Conservation (phyloP, 2,797 vertebrate genomes). For the Graptemys geographica region DNA sequence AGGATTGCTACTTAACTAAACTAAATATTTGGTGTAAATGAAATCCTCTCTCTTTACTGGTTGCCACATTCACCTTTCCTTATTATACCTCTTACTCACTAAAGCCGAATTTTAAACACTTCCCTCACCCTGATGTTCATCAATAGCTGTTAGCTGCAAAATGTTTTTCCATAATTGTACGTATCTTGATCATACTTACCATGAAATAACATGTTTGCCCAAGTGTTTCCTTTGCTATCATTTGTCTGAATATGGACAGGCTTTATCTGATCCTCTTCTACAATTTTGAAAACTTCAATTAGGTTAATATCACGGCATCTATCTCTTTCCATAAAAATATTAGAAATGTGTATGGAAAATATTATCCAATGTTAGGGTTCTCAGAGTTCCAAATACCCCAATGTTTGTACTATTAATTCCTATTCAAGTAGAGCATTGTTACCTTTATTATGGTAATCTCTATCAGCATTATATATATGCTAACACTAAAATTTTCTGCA, state of each 20-base stretch:
- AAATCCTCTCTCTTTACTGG: neutral
- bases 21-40: neutral
- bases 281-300: neutral
- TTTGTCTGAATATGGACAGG: neutral
- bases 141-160: neutral
- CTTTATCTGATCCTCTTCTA: neutral
- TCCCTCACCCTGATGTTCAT: neutral
- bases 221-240: neutral
- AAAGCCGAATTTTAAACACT: neutral
- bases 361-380: neutral
- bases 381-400: neutral
- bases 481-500: neutral
- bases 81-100: neutral
- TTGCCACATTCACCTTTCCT: neutral
- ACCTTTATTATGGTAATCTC: neutral
- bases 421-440: neutral
- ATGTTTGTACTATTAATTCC: neutral
- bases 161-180: neutral
- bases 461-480: neutral
- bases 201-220: neutral
- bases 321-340: neutral
- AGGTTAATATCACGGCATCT: neutral
- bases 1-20: neutral
- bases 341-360: neutral
- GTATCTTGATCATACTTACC: neutral